Evolutionary conservation across 53 echinoderm and acorn worm genomes (phyloP).

Genomic region (Antedon mediterranea): DNA sequence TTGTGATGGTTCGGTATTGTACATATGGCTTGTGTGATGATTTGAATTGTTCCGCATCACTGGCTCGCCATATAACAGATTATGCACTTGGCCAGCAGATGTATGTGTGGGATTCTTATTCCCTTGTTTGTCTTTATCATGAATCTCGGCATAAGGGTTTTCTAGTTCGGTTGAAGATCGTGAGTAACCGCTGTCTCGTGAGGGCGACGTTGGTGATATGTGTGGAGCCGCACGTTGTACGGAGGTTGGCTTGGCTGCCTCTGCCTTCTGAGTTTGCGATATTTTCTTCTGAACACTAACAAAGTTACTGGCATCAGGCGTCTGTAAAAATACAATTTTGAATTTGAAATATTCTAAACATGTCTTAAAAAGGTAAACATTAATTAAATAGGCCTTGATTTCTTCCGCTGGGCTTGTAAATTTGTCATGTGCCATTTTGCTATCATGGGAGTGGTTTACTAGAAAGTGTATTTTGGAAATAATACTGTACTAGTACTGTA

Average conservation of each 20-base stretch:
- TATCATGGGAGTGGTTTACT: too few species aligned
- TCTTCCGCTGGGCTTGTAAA: too few species aligned
- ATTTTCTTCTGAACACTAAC: background rate
- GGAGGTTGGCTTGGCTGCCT: background rate
- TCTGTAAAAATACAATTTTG: background rate
- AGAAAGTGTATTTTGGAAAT: too few species aligned
- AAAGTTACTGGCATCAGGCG: background rate
- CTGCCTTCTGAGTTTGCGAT: background rate
- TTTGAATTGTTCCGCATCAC: background rate
- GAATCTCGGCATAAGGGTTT: constrained; percentile 70
- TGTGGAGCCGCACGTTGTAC: background rate
- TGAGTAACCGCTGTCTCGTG: background rate
- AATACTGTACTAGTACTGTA: too few species aligned
- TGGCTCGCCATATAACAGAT: background rate
- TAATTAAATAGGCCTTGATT: too few species aligned
- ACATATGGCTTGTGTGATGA: background rate
- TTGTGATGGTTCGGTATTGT: background rate
- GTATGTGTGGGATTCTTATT: background rate
- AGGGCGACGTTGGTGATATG: background rate
- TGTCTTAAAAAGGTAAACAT: too few species aligned
- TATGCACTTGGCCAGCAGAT: background rate
- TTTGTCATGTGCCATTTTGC: too few species aligned
- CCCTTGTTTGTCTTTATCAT: constrained; percentile 27
- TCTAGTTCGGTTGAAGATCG: constrained; percentile 15
- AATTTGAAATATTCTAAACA: too few species aligned